Evolutionary conservation across 2,888 invertebrate species (phyloP).

Genomic region (Molorchus minor): DNA sequence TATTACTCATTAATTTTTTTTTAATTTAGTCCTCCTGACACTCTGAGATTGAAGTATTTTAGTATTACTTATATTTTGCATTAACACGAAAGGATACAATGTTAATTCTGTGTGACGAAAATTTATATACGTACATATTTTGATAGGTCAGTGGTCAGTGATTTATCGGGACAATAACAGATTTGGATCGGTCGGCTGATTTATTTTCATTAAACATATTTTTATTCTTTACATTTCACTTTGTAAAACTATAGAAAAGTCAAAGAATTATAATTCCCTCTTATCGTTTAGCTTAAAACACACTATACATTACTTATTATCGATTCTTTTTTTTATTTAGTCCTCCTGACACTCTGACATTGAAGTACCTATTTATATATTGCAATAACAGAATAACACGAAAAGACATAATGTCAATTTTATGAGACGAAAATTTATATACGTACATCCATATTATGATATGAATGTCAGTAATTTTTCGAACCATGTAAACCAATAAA

Average conservation of each 20-base stretch:
- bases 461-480: too few species aligned
- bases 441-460: too few species aligned
- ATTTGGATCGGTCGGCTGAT: too few species aligned
- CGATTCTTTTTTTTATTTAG: neutral
- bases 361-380: slow-evolving; percentile 2
- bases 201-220: too few species aligned
- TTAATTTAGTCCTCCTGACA: neutral
- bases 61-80: neutral
- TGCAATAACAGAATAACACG: slow-evolving; percentile 5
- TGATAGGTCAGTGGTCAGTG: too few species aligned
- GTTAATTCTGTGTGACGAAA: slow-evolving; percentile 1
- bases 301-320: slow-evolving; percentile 9
- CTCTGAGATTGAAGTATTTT: slow-evolving; percentile 19
- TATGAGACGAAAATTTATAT: neutral
- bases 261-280: slow-evolving; percentile 20
- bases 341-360: slow-evolving; percentile 21
- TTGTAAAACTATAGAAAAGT: too few species aligned
- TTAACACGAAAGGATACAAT: slow-evolving; percentile 21
- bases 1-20: slow-evolving; percentile 17
- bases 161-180: too few species aligned
- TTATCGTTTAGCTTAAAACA: slow-evolving; percentile 2
- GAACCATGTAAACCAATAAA: too few species aligned
- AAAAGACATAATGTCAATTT: slow-evolving; percentile 17
- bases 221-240: too few species aligned
- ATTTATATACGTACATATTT: too few species aligned